Percentiles rank a stretch among this genome's conserved stretches.
Conservation (phyloP, 2,888 invertebrate genomes). For the Cheilosia vernalis region DNA sequence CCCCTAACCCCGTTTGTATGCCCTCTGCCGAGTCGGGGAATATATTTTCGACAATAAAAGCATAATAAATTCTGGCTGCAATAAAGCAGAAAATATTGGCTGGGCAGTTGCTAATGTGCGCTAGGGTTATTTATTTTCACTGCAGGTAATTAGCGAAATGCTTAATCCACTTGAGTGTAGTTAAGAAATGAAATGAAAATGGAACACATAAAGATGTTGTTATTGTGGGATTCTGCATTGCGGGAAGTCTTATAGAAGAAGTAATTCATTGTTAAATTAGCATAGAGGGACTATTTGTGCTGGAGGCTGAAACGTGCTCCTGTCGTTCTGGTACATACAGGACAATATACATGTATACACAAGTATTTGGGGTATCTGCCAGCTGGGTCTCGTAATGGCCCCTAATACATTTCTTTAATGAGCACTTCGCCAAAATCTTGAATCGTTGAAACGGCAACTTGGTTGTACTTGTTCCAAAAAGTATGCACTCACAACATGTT, state of each 20-base stretch:
- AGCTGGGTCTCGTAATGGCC: too few relatives aligned
- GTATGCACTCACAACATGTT: too few relatives aligned
- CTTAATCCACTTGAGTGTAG: conserved; percentile 32
- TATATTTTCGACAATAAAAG: conserved; percentile 25
- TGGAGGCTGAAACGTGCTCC: too few relatives aligned
- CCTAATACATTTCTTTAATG: too few relatives aligned
- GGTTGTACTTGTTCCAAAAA: too few relatives aligned
- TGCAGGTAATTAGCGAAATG: conserved; percentile 39
- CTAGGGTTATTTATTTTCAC: conserved; percentile 37
- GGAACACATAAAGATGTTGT: conserved; percentile 1
- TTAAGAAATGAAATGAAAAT: conserved; percentile 15
- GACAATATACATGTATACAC: too few relatives aligned
- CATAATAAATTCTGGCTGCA: conserved; percentile 26
- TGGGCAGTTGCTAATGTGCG: conserved; percentile 37
- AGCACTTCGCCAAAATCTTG: too few relatives aligned
- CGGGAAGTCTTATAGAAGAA: neutral
- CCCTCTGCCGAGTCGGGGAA: neutral
- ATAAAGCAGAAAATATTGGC: conserved; percentile 42
- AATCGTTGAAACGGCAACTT: too few relatives aligned
- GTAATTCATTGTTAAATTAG: neutral
- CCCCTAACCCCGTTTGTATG: neutral
- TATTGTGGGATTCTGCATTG: neutral
- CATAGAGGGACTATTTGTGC: neutral
- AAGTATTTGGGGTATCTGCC: too few relatives aligned
- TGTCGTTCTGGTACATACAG: too few relatives aligned